These are phyloP conservation scores for Tympanoctomys barrerae DNA, from an alignment of 2,797 vertebrate species.

Conservation along the genomic window DNA sequence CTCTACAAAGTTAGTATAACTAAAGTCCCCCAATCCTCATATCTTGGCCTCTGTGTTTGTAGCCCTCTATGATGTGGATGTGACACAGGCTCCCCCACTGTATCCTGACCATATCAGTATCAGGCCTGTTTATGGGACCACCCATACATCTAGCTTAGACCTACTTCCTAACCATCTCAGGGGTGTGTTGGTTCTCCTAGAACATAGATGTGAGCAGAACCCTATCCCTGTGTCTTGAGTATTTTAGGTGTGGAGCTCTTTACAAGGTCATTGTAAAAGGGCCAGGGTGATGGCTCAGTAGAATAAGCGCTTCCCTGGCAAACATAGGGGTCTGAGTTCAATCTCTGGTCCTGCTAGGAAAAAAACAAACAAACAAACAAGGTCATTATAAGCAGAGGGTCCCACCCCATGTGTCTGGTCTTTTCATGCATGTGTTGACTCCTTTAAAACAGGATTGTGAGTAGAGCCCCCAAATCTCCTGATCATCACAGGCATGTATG, in stretches of 20 bases:
- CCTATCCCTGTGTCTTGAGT: neutral
- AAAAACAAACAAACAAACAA: neutral
- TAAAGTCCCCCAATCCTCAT: neutral
- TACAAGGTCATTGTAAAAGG: neutral
- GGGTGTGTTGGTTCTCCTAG: neutral
- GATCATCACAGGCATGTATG: neutral
- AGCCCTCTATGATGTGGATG: neutral
- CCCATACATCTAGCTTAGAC: neutral
- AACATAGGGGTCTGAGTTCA: too few species aligned
- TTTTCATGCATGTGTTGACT: neutral
- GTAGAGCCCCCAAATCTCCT: neutral
- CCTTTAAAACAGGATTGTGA: neutral
- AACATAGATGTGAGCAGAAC: neutral
- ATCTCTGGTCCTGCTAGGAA: too few species aligned
- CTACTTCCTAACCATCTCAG: neutral
- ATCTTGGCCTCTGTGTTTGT: neutral
- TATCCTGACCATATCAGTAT: neutral
- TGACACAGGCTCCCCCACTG: neutral
- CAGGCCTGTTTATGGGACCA: neutral
- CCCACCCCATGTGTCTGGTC: neutral
- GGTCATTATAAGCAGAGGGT: neutral
- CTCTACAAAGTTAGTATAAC: neutral
- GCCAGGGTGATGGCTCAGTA: too few species aligned
- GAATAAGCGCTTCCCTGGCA: too few species aligned
- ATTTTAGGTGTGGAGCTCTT: neutral